Evolutionary conservation across 2,888 invertebrate genomes (phyloP).

Genomic region (Acanthosepion esculentum): DNA sequence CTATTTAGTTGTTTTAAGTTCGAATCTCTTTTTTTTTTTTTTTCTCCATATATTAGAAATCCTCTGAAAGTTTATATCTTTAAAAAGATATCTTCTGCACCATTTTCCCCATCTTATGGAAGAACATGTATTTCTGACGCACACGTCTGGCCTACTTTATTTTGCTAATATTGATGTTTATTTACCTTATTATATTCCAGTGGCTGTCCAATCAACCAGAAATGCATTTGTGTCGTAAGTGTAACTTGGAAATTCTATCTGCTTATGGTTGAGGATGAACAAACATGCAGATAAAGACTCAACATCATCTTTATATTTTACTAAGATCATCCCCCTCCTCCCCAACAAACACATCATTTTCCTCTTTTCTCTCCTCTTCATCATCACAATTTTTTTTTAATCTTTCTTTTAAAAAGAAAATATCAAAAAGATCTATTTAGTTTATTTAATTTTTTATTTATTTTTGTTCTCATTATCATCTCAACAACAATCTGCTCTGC

Average conservation of each 20-base stretch:
- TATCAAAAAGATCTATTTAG: background rate
- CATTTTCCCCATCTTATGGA: background rate
- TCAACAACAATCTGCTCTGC: background rate
- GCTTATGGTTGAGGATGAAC: constrained; percentile 33
- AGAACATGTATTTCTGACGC: constrained; percentile 6
- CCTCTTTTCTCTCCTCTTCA: background rate
- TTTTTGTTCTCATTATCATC: background rate
- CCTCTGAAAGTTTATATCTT: background rate
- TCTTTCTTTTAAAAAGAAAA: background rate
- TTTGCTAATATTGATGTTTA: constrained; percentile 6
- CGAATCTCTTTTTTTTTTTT: background rate
- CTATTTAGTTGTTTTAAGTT: background rate
- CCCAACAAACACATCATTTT: background rate
- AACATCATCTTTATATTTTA: background rate
- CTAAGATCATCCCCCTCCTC: background rate
- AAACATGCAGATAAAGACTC: constrained; percentile 33
- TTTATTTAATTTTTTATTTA: background rate
- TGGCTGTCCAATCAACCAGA: background rate
- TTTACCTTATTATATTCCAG: constrained; percentile 22
- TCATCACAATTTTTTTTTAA: background rate
- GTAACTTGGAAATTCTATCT: constrained; percentile 23
- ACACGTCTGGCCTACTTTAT: background rate
- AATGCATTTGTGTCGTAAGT: constrained; percentile 10
- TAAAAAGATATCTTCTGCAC: background rate
- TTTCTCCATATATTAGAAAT: background rate